phyloP scores from a whole-genome alignment of 2,113 vertebrate species.

The Lanius collurio region DNA sequence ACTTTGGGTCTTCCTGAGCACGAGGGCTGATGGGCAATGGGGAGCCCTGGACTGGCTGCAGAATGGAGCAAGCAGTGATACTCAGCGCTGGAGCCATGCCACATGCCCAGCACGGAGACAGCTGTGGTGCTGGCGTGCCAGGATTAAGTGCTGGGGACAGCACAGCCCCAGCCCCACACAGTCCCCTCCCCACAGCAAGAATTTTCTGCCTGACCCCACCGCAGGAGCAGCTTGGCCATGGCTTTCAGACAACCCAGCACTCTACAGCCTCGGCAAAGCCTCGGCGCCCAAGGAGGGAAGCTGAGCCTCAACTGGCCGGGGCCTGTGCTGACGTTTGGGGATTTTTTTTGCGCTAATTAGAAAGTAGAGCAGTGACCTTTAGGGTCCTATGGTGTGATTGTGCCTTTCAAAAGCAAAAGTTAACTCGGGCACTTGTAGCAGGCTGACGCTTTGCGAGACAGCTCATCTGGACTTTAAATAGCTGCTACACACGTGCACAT shows the following conservation, averaged over 20 bases:
- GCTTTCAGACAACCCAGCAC: background rate
- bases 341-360: background rate
- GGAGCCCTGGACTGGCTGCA: fast-evolving
- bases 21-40: fast-evolving
- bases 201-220: background rate
- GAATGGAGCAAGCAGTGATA: fast-evolving
- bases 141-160: fast-evolving
- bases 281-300: background rate
- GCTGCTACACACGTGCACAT: background rate
- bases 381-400: background rate
- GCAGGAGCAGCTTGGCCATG: background rate
- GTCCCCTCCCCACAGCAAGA: background rate
- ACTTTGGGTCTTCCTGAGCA: background rate
- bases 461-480: background rate
- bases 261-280: background rate
- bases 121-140: fast-evolving
- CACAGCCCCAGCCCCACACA: fast-evolving
- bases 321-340: background rate
- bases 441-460: background rate
- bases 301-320: fast-evolving
- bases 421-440: background rate
- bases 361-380: background rate
- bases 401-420: background rate
- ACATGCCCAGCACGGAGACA: fast-evolving
- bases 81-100: fast-evolving